Evolutionary conservation across 2,797 vertebrate species (phyloP), one percentile per base, ranked within the genome.

Genomic region (Melanotaenia nigrans): DNA sequence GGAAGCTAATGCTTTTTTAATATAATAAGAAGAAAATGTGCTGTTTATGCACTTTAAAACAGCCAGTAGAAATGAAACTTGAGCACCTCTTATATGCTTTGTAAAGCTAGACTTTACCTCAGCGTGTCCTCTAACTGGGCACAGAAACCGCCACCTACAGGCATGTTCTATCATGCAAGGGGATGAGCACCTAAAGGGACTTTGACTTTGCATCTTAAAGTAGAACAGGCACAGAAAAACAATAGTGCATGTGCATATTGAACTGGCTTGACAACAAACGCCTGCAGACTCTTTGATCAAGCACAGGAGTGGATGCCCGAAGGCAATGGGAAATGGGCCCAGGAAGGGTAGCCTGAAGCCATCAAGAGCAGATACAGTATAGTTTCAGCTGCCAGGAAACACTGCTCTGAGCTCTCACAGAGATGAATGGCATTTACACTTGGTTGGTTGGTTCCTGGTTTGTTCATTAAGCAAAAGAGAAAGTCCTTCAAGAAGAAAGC

Each of bases 231-330:
- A 57, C 66, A 78, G 66, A 57, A 68, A 77, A 57, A 33, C 55
- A 62, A 58, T 24, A 18, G 71, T 65, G 76, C 71, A 72, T n/a
- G 5, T 74, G 81, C 71, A 72, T 40, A 77, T 68, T 79, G 85
- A 87, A 85, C 77, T 87, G 87, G 86, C 86, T 28, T 77, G 75
- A 90, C 79, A 90, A 90, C 86, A 92, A 88, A 90, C 71, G 75
- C 85, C 87, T 77, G 85, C 82, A 84, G 91, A 80, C 79, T 87
- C 83, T 93, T 92, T 92, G 89, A 92, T 92, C 89, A 75, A 81
- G 68, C 82, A 65, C 84, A 80, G 84, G 81, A 83, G 82, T 79
- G 78, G 81, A 85, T 60, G 87, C 86, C 87, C 76, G 68, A 83
- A 88, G 87, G 87, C 86, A 82, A 47, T 40, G 76, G 75, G 78